phyloP scores from a whole-genome alignment of 2,888 invertebrate genomes.

The Agelastica alni region DNA sequence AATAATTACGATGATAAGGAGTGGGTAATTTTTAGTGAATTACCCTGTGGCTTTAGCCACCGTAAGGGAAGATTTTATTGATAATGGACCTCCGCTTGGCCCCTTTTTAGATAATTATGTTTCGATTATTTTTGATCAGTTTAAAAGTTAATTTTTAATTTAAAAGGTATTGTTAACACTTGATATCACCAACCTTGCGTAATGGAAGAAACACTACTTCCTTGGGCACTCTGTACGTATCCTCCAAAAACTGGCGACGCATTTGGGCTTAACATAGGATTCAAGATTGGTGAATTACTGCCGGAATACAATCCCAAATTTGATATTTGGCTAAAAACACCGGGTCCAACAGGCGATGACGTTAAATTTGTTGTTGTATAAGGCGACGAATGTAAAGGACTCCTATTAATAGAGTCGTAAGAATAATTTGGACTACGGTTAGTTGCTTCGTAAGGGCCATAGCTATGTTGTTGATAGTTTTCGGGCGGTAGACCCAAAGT shows the following conservation, averaged over 20 bases:
- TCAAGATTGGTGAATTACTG: constrained; percentile 49
- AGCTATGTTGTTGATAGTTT: constrained; percentile 36
- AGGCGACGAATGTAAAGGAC: constrained; percentile 45
- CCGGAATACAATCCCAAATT: constrained; percentile 47
- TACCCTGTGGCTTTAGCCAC: no score
- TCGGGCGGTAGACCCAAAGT: constrained; percentile 44
- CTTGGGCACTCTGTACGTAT: constrained; percentile 43
- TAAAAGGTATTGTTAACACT: no score
- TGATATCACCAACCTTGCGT: constrained; percentile 65
- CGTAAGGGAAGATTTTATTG: no score
- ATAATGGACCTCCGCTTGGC: no score
- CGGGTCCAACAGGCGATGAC: constrained; percentile 48
- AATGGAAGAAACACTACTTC: constrained; percentile 59
- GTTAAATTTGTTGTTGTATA: constrained; percentile 50
- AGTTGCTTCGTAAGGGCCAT: constrained; percentile 37
- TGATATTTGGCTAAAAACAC: constrained; percentile 43
- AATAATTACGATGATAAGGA: no score
- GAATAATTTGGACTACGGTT: constrained; percentile 37
- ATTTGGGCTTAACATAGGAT: constrained; percentile 48
- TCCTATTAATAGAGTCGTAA: constrained; percentile 32
- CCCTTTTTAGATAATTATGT: no score
- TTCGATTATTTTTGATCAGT: no score
- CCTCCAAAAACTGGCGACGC: constrained; percentile 50
- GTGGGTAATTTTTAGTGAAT: no score
- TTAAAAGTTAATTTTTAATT: background rate